phyloP scores from a whole-genome alignment of 2,888 invertebrate species.

The Oligia fasciuncula region DNA sequence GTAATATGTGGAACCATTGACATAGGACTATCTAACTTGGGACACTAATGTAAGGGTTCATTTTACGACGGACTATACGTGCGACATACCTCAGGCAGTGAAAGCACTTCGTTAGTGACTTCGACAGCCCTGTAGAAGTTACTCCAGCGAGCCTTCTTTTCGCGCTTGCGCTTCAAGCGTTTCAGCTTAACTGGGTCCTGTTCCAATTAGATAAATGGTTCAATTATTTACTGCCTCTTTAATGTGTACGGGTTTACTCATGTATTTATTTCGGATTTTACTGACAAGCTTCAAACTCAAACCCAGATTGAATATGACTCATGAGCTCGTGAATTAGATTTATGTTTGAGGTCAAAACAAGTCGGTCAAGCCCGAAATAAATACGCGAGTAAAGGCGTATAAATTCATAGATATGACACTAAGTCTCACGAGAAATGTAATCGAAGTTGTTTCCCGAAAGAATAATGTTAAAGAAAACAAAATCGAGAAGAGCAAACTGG shows the following conservation, averaged over 20 bases:
- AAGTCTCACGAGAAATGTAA: not conserved
- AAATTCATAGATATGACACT: not conserved
- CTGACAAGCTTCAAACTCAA: slow-evolving; percentile 5
- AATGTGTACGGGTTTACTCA: not conserved
- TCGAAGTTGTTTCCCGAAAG: not conserved
- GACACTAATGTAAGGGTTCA: not conserved
- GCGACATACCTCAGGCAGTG: slow-evolving; percentile 79
- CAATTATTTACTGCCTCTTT: slow-evolving; percentile 23
- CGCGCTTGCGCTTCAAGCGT: slow-evolving; percentile 83
- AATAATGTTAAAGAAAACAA: not conserved
- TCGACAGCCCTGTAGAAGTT: slow-evolving; percentile 85
- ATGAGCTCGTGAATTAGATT: not conserved
- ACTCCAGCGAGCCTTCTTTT: slow-evolving; percentile 87
- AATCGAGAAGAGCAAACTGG: slow-evolving; percentile 18
- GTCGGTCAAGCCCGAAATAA: not conserved
- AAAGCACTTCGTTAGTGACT: slow-evolving; percentile 82
- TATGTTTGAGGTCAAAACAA: slow-evolving; percentile 22
- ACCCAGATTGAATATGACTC: not conserved
- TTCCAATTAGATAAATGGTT: slow-evolving; percentile 48
- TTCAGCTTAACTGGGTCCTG: slow-evolving; percentile 84
- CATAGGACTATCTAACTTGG: not conserved
- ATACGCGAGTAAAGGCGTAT: not conserved
- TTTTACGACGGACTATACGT: slow-evolving; percentile 1
- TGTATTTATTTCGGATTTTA: slow-evolving; percentile 3
- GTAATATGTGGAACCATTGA: not conserved